Conservation (phyloP, 2,888 invertebrate genomes). For the Cabera pusaria region DNA sequence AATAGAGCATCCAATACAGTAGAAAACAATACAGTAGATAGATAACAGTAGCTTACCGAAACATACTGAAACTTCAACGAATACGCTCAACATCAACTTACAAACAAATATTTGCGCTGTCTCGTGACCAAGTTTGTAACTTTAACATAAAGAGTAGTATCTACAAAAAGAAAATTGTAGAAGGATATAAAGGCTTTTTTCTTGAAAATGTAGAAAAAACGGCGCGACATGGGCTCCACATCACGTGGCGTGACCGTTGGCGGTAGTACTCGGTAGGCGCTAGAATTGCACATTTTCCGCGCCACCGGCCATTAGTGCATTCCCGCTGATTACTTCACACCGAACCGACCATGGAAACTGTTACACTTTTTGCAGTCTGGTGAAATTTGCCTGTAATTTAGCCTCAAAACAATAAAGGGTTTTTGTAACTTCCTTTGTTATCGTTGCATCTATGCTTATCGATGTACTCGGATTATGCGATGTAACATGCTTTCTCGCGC, state of each 20-base stretch:
- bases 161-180: background rate
- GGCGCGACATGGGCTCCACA: constrained; percentile 33
- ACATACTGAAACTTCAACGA: no score
- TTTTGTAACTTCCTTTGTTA: constrained; percentile 10
- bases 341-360: constrained; percentile 70
- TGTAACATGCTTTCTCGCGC: no score
- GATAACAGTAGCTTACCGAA: no score
- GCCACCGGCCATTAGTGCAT: constrained; percentile 77
- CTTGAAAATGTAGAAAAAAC: constrained; percentile 21
- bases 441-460: no score
- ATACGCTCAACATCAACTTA: no score
- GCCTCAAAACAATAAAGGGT: constrained; percentile 31
- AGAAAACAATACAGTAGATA: no score
- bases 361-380: constrained; percentile 57
- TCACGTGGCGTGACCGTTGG: constrained; percentile 73
- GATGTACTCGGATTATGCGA: no score
- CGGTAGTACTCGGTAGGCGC: constrained; percentile 59
- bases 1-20: no score
- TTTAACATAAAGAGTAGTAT: no score
- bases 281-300: constrained; percentile 75
- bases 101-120: no score
- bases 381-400: constrained; percentile 42
- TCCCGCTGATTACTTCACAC: constrained; percentile 74
- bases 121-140: no score
- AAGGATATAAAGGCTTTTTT: constrained; percentile 3